Evolutionary conservation across 1,140 invertebrate genomes (phyloP), one percentile per base, ranked within the genome.

Genomic region (Eupristina koningsbergeri): DNA sequence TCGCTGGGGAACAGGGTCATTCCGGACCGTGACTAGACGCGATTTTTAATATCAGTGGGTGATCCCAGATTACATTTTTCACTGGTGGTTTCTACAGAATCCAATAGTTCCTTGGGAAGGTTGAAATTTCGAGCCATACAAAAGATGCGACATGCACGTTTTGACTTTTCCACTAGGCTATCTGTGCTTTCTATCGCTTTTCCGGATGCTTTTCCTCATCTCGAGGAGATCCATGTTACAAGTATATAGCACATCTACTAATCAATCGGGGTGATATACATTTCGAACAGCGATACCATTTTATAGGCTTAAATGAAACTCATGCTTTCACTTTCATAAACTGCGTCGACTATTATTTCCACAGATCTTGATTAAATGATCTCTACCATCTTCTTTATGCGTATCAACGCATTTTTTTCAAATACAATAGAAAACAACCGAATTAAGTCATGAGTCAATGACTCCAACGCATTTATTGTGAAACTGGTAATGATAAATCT

Each of bases 1-100:
- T 26, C 39, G 53, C 8, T 17, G n/a, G 19, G 17, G 39, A 26
- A 83, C 69, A 71, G 85, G 86, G 76, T 90, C 89, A 89, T 92
- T 91, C 87, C 87, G 79, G 87, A 87, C 83, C 86, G 86, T 91
- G 90, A 91, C 91, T 90, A 80, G 89, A 78, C 86, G 87, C 81
- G 81, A 89, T 87, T 86, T 86, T 84, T 83, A 88, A 88, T 89
- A 81, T 77, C 89, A 91, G 90, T 89, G 87, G 89, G 90, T 86
- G 89, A 90, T 88, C 88, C 84, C 86, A 87, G 88, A 91, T 88
- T 88, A 88, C 86, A 86, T 41, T 85, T 79, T 77, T 84, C 84
- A 34, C n/a, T n/a, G n/a, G n/a, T n/a, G n/a, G n/a, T n/a, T n/a
- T n/a, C n/a, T n/a, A n/a, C n/a, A n/a, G n/a, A n/a, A n/a, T n/a